Evolutionary conservation across 2,888 invertebrate genomes (phyloP).

Genomic region (Vannuccia rotundouncinata): DNA sequence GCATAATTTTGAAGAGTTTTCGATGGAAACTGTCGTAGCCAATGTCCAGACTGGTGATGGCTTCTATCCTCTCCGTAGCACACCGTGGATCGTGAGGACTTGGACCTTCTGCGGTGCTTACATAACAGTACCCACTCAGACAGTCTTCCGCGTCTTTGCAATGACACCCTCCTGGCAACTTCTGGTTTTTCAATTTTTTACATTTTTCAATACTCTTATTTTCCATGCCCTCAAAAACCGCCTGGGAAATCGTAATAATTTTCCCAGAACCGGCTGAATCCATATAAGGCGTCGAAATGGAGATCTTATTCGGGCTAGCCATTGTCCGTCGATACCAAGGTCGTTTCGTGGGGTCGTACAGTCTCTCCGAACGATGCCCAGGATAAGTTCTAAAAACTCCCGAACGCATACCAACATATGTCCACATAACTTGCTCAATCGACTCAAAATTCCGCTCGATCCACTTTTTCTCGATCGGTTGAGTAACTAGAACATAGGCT

Average conservation of each 20-base stretch:
- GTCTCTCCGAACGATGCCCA: conserved; percentile 54
- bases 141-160: conserved; percentile 54
- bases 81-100: conserved; percentile 45
- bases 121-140: conserved; percentile 49
- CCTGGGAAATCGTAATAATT: conserved; percentile 57
- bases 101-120: conserved; percentile 31
- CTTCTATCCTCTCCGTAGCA: conserved; percentile 57
- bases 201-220: conserved; percentile 32
- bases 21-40: conserved; percentile 56
- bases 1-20: conserved; percentile 55
- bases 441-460: conserved; percentile 52
- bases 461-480: conserved; percentile 56
- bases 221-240: conserved; percentile 57
- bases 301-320: conserved; percentile 53
- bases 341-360: conserved; percentile 55
- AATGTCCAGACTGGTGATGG: conserved; percentile 57
- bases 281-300: conserved; percentile 57
- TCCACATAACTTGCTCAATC: conserved; percentile 55
- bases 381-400: conserved; percentile 58
- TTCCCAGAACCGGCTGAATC: conserved; percentile 58
- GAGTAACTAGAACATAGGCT: conserved; percentile 56
- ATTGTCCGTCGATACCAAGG: conserved; percentile 56
- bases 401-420: conserved; percentile 57
- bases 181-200: not conserved
- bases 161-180: conserved; percentile 53